Evolutionary conservation across 1,140 invertebrate genomes (phyloP), one percentile per base, ranked within the genome.

Genomic region (Drosophila bifasciata): DNA sequence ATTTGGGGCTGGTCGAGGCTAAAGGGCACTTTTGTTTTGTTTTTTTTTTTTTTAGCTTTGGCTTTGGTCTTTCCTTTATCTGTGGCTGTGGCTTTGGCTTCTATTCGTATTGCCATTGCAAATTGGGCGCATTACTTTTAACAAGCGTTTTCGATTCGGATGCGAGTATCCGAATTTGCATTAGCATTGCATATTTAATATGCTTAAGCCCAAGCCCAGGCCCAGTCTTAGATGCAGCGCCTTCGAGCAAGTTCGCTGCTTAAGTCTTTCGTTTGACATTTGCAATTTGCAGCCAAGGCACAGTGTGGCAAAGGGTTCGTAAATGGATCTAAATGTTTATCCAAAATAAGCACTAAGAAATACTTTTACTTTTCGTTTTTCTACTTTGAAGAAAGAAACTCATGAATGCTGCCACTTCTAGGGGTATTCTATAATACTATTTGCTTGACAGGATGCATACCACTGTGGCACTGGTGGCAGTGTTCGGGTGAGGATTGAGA

Each of bases 241-340:
- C 44, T 68, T 11, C 19, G 9, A 53, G 56, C 79, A 75, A 83
- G 81, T 86, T 86, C 59, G 81, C 74, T 78, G 81, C 78, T 39
- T 88, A 83, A 88, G 83, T 88, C 83, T 88, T 88, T 88, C 66
- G 83, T 76, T 85, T 85, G 81, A 85, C 81, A 85, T 85, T 85
- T 85, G 52, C 50, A 69, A 76, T 58, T 58, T 80, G 76, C 15
- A 59, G 36, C 40, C 53, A 41, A 63, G 76, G 39, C 69, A 75
- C 71, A 46, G 53, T 75, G 53, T 49, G 13, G 9, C 16, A 32
- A 5, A 11, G 13, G 13, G 7, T 9, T 56, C 4, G 9, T 3
- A 7, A 11, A 11, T 8, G 13, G 4, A 1, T 1, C 19, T 25
- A 19, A n/a, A n/a, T 11, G 21, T 6, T 8, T 16, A 19, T 28